These are phyloP conservation scores for Caranx melampygus DNA, from an alignment of 2,113 vertebrate genomes.

Conservation along the genomic window DNA sequence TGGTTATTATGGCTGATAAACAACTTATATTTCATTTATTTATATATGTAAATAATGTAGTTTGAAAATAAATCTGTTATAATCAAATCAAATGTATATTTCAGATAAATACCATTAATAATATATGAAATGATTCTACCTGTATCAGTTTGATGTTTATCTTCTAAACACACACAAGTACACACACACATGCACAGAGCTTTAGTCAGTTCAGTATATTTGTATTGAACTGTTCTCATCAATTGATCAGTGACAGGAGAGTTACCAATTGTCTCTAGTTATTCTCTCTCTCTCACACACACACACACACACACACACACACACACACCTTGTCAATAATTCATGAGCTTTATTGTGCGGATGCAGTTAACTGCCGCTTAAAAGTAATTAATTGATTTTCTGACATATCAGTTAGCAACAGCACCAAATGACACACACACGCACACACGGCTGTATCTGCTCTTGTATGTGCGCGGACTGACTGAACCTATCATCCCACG, in stretches of 20 bases:
- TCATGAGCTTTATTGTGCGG: constrained; percentile 90
- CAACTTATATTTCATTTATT: no score
- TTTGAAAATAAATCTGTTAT: no score
- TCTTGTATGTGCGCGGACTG: no score
- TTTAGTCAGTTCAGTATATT: constrained; percentile 50
- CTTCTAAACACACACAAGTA: not conserved
- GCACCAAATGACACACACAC: constrained; percentile 86
- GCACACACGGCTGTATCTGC: constrained; percentile 16
- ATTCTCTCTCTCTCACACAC: constrained; percentile 32
- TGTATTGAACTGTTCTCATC: constrained; percentile 60
- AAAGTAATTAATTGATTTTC: constrained; percentile 99
- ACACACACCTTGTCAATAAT: constrained; percentile 92
- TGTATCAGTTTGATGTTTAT: not conserved
- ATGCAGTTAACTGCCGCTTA: constrained; percentile 94
- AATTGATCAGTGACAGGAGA: constrained; percentile 71
- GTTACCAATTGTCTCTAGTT: constrained; percentile 65
- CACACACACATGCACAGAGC: not conserved
- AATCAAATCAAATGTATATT: no score
- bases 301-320: constrained; percentile 23
- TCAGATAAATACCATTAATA: no score
- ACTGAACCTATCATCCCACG: no score
- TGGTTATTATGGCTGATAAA: no score
- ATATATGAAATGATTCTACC: no score
- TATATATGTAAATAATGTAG: no score
- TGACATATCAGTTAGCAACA: constrained; percentile 96